Conservation (phyloP, 2,888 invertebrate genomes). For the Hydropsyche betteni region DNA sequence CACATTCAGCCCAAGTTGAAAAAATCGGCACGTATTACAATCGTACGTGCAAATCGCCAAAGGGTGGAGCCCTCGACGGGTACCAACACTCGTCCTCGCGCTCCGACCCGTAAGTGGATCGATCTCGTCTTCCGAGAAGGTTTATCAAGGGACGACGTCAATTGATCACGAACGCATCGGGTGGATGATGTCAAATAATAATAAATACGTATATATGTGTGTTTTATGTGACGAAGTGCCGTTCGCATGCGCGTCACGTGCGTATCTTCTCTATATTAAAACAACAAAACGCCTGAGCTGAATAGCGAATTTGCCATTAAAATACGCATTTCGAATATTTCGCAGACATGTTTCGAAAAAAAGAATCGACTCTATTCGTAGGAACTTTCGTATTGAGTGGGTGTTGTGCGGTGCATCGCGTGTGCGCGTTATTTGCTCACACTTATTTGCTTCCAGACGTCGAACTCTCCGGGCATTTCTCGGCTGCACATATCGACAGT, state of each 20-base stretch:
- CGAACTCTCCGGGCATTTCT: not conserved
- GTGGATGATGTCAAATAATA: constrained; percentile 30
- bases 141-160: constrained; percentile 4
- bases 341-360: too few relatives aligned
- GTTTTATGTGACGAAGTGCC: not conserved
- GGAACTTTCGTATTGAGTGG: not conserved
- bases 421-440: too few relatives aligned
- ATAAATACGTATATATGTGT: not conserved
- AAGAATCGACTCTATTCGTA: too few relatives aligned
- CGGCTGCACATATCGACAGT: constrained; percentile 27
- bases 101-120: too few relatives aligned
- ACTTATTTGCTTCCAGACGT: not conserved
- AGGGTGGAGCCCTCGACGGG: too few relatives aligned
- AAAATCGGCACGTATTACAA: too few relatives aligned
- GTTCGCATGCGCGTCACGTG: constrained; percentile 30
- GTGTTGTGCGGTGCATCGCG: not conserved
- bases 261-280: constrained; percentile 39
- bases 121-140: constrained; percentile 1
- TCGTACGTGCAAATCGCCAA: too few relatives aligned
- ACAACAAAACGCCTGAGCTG: constrained; percentile 41
- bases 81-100: too few relatives aligned
- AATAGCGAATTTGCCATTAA: constrained; percentile 39
- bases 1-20: too few relatives aligned
- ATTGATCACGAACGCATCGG: constrained; percentile 18
- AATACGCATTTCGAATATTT: constrained; percentile 23